Base-by-base conservation (phyloP, 2,888 invertebrate genomes). In the Lamproptera curius region DNA sequence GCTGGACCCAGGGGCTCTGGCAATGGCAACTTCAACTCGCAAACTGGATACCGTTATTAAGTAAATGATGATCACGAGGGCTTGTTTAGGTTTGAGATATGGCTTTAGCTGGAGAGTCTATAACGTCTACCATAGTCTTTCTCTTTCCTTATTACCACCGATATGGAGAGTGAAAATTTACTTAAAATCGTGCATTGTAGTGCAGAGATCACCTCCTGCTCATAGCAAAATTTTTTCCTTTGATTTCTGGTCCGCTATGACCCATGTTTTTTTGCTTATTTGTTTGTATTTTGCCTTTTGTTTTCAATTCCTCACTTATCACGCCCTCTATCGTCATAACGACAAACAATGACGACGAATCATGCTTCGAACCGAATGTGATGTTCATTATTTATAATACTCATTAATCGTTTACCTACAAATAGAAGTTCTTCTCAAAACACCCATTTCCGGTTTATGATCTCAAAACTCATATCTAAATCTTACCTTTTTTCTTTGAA, bases 31-130 rank as follows among this genome's bases (percentile, higher is more conserved):
- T 87, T 75, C 76, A 86, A 84, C 72, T 57, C 84, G 11, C 84
- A 81, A 56, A 66, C 83, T 46, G 87, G 87, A 23, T 87, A 87
- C 77, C 72, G 65, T 51, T 87, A 87, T 55, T 87, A 82, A 72
- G 51, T 46, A 46, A 26, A 53, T 48, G 42, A 49, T 42, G 41
- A 46, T 43, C 23, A 49, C 35, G 49, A 40, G 49, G 49, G 49
- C 34, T 49, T 34, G 35, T 42, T 43, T 44, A 23, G 16, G 16
- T 36, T 11, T 28, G 40, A 43, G 35, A 40, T 31, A 16, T 35
- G 34, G 35, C 39, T 49, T 35, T 23, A 39, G 16, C 20, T 34
- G 39, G 48, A 39, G 20, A 31, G 39, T 35, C 16, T 26, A 1
- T 23, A 35, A 43, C 5, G 31, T 40, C 20, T 48, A 38, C 15